These are phyloP conservation scores for Elaphurus davidianus DNA, from an alignment of 2,113 vertebrate species.

Conservation along the genomic window DNA sequence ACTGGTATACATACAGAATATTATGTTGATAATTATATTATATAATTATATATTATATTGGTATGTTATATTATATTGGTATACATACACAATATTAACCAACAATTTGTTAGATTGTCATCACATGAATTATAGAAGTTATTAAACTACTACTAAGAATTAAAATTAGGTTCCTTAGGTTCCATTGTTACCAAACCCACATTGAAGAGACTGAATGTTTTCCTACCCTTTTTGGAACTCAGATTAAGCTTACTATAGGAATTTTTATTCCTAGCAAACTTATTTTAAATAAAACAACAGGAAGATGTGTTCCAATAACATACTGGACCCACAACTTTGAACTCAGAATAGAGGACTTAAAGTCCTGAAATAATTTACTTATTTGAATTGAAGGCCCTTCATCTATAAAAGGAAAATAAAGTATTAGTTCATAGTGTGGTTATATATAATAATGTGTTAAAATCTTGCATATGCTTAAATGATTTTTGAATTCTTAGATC, in stretches of 20 bases:
- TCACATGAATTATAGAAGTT: neutral
- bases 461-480: neutral
- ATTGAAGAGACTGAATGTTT: neutral
- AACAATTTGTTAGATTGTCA: neutral
- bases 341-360: neutral
- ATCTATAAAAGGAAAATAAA: neutral
- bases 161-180: neutral
- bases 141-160: neutral
- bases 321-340: neutral
- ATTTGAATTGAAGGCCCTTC: neutral
- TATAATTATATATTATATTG: neutral
- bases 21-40: neutral
- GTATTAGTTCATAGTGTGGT: neutral
- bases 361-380: neutral
- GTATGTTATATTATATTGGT: neutral
- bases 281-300: neutral
- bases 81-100: neutral
- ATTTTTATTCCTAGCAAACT: neutral
- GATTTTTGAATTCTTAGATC: neutral
- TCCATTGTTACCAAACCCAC: neutral
- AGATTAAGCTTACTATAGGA: neutral
- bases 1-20: neutral
- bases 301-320: neutral
- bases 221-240: neutral
- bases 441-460: neutral